A percentile compares a stretch with the other conserved stretches of the same genome.
These are phyloP conservation scores for Triplophysa bombifrons DNA, from an alignment of 2,797 vertebrate genomes.

Conservation along the genomic window DNA sequence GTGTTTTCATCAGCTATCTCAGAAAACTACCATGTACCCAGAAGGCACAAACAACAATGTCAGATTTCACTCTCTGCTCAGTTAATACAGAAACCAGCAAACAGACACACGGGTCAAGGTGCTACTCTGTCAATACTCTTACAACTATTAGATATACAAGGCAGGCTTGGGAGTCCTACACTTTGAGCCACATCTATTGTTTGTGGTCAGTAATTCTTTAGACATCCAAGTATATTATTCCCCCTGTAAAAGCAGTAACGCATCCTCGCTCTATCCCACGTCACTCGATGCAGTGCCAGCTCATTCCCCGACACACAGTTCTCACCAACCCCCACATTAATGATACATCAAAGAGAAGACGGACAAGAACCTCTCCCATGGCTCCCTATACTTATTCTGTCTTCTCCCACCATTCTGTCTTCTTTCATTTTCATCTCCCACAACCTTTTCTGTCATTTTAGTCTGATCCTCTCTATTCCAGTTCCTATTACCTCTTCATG, in stretches of 20 bases:
- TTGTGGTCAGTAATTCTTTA: slow-evolving; percentile 5
- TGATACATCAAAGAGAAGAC: slow-evolving; percentile 27
- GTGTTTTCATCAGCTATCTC: neutral
- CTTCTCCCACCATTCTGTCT: neutral
- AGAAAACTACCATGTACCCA: slow-evolving; percentile 22
- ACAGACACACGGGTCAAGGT: slow-evolving; percentile 15
- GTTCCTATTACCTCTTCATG: neutral
- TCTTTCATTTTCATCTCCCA: slow-evolving; percentile 4
- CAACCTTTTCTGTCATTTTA: slow-evolving; percentile 1
- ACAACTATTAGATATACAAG: neutral
- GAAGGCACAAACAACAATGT: slow-evolving; percentile 13
- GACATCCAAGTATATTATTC: slow-evolving; percentile 18
- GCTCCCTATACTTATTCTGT: neutral
- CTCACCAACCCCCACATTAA: slow-evolving; percentile 28
- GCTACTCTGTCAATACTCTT: neutral
- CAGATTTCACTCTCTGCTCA: neutral
- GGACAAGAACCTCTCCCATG: slow-evolving; percentile 11
- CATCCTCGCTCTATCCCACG: neutral
- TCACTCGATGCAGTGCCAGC: slow-evolving; percentile 5
- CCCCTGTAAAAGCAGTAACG: neutral
- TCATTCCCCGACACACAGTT: slow-evolving; percentile 39
- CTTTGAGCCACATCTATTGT: slow-evolving; percentile 18
- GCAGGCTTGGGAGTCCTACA: neutral
- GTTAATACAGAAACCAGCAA: slow-evolving; percentile 15
- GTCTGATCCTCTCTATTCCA: neutral